Evolutionary conservation across 1,140 invertebrate species (phyloP).

Genomic region (Papilio aristodemus): DNA sequence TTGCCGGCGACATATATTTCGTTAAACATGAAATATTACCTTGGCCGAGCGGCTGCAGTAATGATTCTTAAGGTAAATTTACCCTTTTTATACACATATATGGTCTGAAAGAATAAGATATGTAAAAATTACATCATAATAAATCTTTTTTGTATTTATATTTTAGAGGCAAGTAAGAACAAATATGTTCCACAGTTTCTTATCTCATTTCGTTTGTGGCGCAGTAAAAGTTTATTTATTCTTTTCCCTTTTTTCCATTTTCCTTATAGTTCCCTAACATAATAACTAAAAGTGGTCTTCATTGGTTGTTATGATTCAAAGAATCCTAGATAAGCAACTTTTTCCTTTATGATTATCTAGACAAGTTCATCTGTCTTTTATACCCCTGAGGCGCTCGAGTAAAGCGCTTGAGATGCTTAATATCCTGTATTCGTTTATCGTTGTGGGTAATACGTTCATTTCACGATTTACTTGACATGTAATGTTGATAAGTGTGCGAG

Average conservation of each 20-base stretch:
- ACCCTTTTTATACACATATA: no score
- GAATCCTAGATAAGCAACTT: neutral
- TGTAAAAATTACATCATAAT: no score
- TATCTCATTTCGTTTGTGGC: neutral
- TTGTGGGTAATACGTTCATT: no score
- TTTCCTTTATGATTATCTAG: neutral
- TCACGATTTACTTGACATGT: no score
- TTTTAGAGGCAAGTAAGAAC: no score
- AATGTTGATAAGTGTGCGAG: no score
- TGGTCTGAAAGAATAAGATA: no score
- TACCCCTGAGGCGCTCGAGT: no score
- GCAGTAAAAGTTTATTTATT: neutral
- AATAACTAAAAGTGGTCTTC: neutral
- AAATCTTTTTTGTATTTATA: no score
- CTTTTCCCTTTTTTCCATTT: neutral
- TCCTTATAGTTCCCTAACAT: neutral
- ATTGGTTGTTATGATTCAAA: neutral
- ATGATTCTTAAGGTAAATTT: neutral
- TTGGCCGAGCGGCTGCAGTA: neutral
- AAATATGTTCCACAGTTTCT: neutral
- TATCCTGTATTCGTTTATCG: no score
- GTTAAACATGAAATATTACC: constrained; percentile 14
- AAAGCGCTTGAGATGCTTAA: no score
- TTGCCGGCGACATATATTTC: constrained; percentile 5
- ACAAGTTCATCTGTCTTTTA: no score